Percentiles rank a stretch among this genome's conserved stretches.
Evolutionary conservation across 2,113 vertebrate species (phyloP).

Genomic region (Ifrita kowaldi): DNA sequence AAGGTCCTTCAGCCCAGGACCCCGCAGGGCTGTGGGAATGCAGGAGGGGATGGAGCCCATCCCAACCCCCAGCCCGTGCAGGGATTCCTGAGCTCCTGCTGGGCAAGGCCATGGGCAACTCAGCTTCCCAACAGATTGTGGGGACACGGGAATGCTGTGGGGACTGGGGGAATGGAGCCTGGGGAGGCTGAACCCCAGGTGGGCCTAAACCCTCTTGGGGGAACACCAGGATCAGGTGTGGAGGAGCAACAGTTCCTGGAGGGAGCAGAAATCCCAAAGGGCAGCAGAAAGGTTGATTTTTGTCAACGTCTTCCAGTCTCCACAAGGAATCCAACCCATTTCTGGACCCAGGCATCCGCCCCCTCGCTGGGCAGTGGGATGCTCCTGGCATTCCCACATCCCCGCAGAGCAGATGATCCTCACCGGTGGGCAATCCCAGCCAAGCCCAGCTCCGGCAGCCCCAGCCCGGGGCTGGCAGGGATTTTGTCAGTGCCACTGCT

Average conservation of each 20-base stretch:
- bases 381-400: neutral
- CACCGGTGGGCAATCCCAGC: fast-evolving
- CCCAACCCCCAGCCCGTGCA: fast-evolving
- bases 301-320: fast-evolving
- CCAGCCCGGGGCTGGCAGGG: neutral
- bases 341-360: fast-evolving
- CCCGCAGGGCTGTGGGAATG: fast-evolving
- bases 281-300: neutral
- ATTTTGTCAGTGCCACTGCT: neutral
- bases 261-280: neutral
- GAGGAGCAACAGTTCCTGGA: neutral
- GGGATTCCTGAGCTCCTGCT: neutral
- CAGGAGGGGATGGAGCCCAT: neutral
- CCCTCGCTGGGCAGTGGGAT: fast-evolving
- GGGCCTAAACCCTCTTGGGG: neutral
- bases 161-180: fast-evolving
- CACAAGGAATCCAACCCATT: fast-evolving
- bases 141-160: neutral
- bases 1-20: neutral
- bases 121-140: fast-evolving
- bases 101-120: fast-evolving
- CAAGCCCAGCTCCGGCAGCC: neutral
- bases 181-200: fast-evolving
- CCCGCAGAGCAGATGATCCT: neutral
- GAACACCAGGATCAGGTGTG: neutral